phyloP scores from a whole-genome alignment of 2,888 invertebrate species.

The Lasioglossum marginatum region DNA sequence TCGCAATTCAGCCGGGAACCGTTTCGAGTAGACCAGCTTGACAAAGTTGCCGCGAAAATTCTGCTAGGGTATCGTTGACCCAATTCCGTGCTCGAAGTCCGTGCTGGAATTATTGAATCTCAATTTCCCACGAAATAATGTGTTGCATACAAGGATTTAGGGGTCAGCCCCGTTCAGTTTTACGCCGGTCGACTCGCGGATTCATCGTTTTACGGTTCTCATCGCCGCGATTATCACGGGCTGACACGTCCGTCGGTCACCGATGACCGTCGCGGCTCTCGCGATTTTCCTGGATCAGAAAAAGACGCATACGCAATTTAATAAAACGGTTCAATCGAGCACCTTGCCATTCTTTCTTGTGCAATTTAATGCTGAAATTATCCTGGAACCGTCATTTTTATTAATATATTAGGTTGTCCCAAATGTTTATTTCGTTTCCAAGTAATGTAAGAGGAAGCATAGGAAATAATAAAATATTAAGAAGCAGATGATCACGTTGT shows the following conservation, averaged over 20 bases:
- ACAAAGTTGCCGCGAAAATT: conserved; percentile 51
- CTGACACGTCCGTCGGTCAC: neutral
- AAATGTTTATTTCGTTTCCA: too few species aligned
- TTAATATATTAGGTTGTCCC: too few species aligned
- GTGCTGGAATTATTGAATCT: conserved; percentile 36
- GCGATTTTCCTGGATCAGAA: neutral
- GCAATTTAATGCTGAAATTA: too few species aligned
- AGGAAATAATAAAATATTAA: too few species aligned
- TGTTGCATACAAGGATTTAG: neutral
- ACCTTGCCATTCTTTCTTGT: too few species aligned
- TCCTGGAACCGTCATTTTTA: too few species aligned
- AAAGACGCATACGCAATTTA: neutral
- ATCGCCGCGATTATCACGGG: neutral
- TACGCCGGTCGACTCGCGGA: neutral
- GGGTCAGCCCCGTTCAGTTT: neutral
- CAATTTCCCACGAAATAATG: conserved; percentile 27
- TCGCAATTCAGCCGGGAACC: conserved; percentile 22
- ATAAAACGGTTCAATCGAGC: neutral
- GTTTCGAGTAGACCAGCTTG: conserved; percentile 37
- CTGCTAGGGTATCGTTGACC: conserved; percentile 44
- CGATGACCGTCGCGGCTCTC: neutral
- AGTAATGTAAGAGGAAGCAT: too few species aligned
- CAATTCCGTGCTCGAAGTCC: conserved; percentile 28
- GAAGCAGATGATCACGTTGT: too few species aligned
- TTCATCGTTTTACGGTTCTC: neutral